Evolutionary conservation across 1,140 invertebrate genomes (phyloP).

Genomic region (Drosophila simulans): DNA sequence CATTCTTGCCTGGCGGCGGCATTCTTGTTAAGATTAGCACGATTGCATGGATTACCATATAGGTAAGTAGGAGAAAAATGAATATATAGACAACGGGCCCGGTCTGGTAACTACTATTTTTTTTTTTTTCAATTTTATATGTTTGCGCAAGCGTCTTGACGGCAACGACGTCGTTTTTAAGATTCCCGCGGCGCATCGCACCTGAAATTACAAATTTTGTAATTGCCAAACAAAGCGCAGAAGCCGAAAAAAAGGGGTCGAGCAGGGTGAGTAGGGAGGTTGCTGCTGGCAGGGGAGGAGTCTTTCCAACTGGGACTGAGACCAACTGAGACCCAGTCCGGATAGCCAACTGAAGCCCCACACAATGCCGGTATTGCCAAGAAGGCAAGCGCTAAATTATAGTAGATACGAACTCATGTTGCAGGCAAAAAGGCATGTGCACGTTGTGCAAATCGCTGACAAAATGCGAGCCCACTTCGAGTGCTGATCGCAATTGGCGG

Average conservation of each 20-base stretch:
- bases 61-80: slow-evolving; percentile 1
- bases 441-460: slow-evolving; percentile 80
- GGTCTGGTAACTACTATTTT: slow-evolving; percentile 37
- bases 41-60: slow-evolving; percentile 48
- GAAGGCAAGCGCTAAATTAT: slow-evolving; percentile 68
- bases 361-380: slow-evolving; percentile 65
- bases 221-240: slow-evolving; percentile 64
- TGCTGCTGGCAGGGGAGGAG: slow-evolving; percentile 46
- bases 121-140: slow-evolving; percentile 15
- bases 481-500: slow-evolving; percentile 30
- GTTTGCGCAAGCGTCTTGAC: slow-evolving; percentile 51
- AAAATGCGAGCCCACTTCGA: slow-evolving; percentile 60
- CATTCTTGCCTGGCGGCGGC: slow-evolving; percentile 45
- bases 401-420: slow-evolving; percentile 59
- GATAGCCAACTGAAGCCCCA: slow-evolving; percentile 1
- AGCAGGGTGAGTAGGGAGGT: background rate
- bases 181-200: slow-evolving; percentile 62
- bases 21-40: slow-evolving; percentile 50
- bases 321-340: slow-evolving; percentile 1
- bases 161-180: slow-evolving; percentile 43
- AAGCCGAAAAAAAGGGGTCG: slow-evolving; percentile 16
- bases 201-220: slow-evolving; percentile 68
- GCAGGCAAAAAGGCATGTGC: slow-evolving; percentile 56
- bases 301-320: slow-evolving; percentile 25
- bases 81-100: background rate